Conservation (phyloP, 2,888 invertebrate genomes). For the Nomada ruficornis region DNA sequence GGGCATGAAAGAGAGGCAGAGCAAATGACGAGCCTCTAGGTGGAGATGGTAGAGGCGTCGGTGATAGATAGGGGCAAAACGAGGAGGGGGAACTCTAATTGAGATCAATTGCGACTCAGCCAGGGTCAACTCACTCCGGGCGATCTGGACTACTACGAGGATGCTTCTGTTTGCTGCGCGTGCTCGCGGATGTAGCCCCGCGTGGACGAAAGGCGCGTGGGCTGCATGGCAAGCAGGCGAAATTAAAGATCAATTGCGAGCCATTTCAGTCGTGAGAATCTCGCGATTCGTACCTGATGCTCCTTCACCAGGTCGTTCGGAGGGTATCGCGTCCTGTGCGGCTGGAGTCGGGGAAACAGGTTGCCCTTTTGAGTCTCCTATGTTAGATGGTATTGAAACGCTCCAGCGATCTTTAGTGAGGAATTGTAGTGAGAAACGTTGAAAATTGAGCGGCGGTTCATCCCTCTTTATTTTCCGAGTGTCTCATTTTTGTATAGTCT, state of each 20-base stretch:
- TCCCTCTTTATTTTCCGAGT: too few species aligned
- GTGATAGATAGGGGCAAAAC: constrained; percentile 33
- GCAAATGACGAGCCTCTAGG: constrained; percentile 9
- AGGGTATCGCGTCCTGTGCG: constrained; percentile 10
- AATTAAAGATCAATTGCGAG: constrained; percentile 69
- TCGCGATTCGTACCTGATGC: constrained; percentile 20
- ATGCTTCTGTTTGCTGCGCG: constrained; percentile 54
- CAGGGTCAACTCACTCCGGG: constrained; percentile 81
- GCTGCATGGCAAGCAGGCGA: constrained; percentile 66
- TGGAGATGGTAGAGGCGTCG: constrained; percentile 70
- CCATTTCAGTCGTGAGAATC: constrained; percentile 67
- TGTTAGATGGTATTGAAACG: too few species aligned
- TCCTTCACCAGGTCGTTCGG: background rate
- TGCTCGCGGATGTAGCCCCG: constrained; percentile 59
- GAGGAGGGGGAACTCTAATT: constrained; percentile 64
- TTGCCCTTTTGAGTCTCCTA: too few species aligned
- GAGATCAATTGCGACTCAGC: constrained; percentile 83
- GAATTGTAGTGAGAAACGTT: too few species aligned
- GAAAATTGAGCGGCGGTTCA: too few species aligned
- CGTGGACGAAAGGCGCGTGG: constrained; percentile 64
- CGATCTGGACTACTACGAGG: constrained; percentile 61
- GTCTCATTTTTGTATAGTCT: too few species aligned
- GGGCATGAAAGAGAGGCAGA: constrained; percentile 28
- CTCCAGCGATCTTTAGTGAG: too few species aligned
- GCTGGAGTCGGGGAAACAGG: too few species aligned